These are phyloP conservation scores for Leptopilina myrica DNA, from an alignment of 2,888 invertebrate species.

Conservation along the genomic window DNA sequence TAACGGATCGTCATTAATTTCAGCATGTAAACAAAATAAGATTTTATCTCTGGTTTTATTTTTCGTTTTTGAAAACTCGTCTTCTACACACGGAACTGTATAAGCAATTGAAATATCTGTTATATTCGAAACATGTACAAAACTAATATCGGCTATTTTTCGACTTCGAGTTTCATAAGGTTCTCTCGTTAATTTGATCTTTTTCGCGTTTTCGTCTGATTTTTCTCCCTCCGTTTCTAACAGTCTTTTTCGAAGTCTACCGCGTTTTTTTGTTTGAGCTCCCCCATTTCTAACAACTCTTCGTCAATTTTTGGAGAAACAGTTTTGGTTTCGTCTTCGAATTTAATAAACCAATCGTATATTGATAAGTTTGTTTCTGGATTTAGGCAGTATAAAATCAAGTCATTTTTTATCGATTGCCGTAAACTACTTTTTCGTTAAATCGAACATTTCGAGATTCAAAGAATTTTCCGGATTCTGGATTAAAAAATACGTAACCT, in stretches of 20 bases:
- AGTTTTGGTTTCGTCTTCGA: constrained; percentile 12
- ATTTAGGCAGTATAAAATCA: constrained; percentile 40
- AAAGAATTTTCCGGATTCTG: constrained; percentile 52
- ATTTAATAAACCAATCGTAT: constrained; percentile 41
- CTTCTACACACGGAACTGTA: constrained; percentile 24
- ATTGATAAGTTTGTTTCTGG: constrained; percentile 45
- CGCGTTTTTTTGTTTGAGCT: constrained; percentile 20
- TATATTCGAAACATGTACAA: background rate
- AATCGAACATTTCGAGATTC: constrained; percentile 57
- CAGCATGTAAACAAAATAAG: constrained; percentile 6
- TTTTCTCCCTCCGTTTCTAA: constrained; percentile 38
- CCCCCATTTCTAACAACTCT: constrained; percentile 17
- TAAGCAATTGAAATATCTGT: background rate
- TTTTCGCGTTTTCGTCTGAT: background rate
- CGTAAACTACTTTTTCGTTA: constrained; percentile 57
- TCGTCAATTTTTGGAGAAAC: background rate
- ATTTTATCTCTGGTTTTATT: constrained; percentile 12
- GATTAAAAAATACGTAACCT: constrained; percentile 10
- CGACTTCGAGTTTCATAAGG: constrained; percentile 3
- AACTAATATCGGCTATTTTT: constrained; percentile 16
- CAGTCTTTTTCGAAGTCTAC: constrained; percentile 15
- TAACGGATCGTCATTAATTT: constrained; percentile 24
- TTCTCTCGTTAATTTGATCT: background rate
- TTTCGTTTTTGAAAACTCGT: constrained; percentile 9
- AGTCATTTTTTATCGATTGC: constrained; percentile 49